Evolutionary conservation across 2,797 vertebrate species (phyloP).

Genomic region (Poeciliopsis paucimaculata): DNA sequence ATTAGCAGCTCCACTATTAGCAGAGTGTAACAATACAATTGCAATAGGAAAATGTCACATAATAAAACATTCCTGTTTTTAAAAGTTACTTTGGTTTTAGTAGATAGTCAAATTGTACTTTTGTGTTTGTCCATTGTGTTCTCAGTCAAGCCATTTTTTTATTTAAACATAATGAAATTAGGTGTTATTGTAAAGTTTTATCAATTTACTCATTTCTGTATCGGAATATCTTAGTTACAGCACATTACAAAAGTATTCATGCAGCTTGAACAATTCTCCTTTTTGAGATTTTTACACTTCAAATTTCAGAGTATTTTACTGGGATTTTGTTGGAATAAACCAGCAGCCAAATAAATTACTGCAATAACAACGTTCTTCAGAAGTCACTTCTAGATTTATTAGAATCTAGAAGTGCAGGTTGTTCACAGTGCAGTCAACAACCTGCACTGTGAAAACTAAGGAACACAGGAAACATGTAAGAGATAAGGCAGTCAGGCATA

Average conservation of each 20-base stretch:
- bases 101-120: not conserved
- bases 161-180: not conserved
- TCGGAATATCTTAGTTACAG: not conserved
- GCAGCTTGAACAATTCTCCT: not conserved
- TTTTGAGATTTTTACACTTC: not conserved
- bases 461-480: not conserved
- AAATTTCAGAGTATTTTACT: not conserved
- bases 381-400: not conserved
- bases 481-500: not conserved
- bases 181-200: not conserved
- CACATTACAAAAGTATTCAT: not conserved
- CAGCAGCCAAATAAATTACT: not conserved
- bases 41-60: constrained; percentile 1
- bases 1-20: constrained; percentile 18
- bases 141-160: not conserved
- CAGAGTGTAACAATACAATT: constrained; percentile 4
- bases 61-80: constrained; percentile 1
- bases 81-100: constrained; percentile 10
- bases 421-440: too few species aligned
- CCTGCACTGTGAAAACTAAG: too few species aligned
- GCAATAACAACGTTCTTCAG: not conserved
- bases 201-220: not conserved
- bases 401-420: not conserved
- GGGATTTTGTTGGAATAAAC: not conserved
- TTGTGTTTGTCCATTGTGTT: not conserved